Percentiles rank a stretch among this genome's conserved stretches.
phyloP scores from a whole-genome alignment of 1,140 invertebrate species.

The Formica exsecta region DNA sequence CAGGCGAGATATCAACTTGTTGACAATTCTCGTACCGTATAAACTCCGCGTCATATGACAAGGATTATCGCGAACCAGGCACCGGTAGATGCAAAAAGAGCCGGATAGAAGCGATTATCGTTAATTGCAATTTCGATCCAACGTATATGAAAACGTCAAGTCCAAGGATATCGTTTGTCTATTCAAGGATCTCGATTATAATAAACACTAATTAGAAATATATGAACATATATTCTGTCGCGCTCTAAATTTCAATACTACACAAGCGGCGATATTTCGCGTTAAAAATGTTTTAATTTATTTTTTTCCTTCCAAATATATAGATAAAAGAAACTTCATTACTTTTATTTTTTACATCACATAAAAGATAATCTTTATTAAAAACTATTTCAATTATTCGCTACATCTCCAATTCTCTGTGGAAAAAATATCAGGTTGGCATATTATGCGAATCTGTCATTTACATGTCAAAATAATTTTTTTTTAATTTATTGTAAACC shows the following conservation, averaged over 20 bases:
- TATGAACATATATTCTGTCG: neutral
- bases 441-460: neutral
- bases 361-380: neutral
- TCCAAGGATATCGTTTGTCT: neutral
- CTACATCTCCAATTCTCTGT: neutral
- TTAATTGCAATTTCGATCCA: constrained; percentile 45
- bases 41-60: no score
- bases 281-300: neutral
- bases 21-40: constrained; percentile 25
- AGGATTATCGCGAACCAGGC: neutral
- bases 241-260: neutral
- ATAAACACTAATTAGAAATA: neutral
- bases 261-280: neutral
- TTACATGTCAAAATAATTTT: neutral
- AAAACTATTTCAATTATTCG: neutral
- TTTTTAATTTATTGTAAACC: no score
- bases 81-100: neutral
- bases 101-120: constrained; percentile 31
- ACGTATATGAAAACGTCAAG: no score
- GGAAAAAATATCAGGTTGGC: neutral
- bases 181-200: neutral
- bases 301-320: neutral
- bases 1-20: constrained; percentile 1
- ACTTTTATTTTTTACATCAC: neutral
- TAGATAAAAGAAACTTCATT: neutral